phyloP scores from a whole-genome alignment of 2,797 vertebrate species.

The Esox lucius region DNA sequence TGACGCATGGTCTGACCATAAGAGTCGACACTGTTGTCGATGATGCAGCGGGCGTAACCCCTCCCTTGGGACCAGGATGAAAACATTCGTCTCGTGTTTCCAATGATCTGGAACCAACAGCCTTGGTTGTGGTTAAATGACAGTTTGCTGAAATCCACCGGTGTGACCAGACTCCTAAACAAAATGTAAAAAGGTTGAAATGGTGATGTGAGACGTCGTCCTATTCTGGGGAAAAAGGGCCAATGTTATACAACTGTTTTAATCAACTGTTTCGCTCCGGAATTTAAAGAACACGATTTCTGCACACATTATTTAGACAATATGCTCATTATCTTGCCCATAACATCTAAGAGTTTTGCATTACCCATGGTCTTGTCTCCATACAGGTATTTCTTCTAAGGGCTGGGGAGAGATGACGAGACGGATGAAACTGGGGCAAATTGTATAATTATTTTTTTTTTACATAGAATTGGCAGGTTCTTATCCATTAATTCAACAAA shows the following conservation, averaged over 20 bases:
- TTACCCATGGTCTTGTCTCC: neutral
- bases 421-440: neutral
- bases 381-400: neutral
- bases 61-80: neutral
- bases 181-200: constrained; percentile 55
- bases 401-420: neutral
- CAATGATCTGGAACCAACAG: constrained; percentile 39
- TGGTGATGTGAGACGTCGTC: constrained; percentile 31
- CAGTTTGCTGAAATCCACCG: constrained; percentile 57
- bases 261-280: neutral
- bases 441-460: too few relatives aligned
- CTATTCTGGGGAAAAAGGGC: constrained; percentile 19
- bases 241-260: constrained; percentile 29
- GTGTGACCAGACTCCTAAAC: constrained; percentile 39
- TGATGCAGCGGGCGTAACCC: neutral
- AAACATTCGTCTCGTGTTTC: constrained; percentile 13
- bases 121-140: constrained; percentile 35
- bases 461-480: neutral
- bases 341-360: neutral
- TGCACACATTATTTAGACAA: neutral
- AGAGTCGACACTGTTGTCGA: neutral
- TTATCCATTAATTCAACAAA: constrained; percentile 2
- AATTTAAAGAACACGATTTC: neutral
- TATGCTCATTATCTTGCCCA: neutral
- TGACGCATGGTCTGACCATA: constrained; percentile 10